Percentiles rank a stretch among this genome's conserved stretches.
Conservation (phyloP, 2,113 vertebrate species). For the Typhlomys cinereus region DNA sequence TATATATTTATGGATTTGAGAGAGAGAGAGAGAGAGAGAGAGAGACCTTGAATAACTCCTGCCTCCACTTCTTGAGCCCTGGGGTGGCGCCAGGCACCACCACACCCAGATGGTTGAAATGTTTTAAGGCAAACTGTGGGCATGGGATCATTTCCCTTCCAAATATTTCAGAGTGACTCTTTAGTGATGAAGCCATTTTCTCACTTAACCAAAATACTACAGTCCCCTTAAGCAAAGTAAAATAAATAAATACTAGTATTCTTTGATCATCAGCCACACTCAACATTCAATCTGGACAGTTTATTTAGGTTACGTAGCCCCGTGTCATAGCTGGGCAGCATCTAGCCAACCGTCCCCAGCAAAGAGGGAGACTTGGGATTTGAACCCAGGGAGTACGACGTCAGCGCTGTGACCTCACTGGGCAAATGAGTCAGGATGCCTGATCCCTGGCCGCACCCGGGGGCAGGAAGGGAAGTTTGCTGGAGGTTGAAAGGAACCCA, state of each 20-base stretch:
- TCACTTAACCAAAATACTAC: neutral
- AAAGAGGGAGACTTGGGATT: neutral
- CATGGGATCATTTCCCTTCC: neutral
- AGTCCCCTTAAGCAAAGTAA: neutral
- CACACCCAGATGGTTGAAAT: neutral
- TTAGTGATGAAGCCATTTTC: neutral
- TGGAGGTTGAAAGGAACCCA: neutral
- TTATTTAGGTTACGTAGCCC: too few relatives aligned
- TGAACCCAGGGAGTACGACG: neutral
- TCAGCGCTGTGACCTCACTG: neutral
- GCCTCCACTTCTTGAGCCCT: neutral
- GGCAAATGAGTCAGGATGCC: constrained; percentile 31
- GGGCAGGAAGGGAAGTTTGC: constrained; percentile 15
- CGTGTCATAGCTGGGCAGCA: neutral
- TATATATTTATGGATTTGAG: too few relatives aligned
- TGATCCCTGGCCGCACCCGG: neutral
- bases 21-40: too few relatives aligned
- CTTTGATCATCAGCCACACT: neutral
- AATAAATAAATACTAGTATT: neutral
- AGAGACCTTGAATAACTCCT: neutral
- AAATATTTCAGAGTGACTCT: neutral
- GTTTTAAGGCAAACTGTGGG: constrained; percentile 1
- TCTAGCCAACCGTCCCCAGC: neutral
- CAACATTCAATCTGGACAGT: neutral
- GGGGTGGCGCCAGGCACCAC: too few relatives aligned